Percentiles rank a stretch among this genome's conserved stretches.
Evolutionary conservation across 2,797 vertebrate genomes (phyloP).

Genomic region (Heliangelus exortis): DNA sequence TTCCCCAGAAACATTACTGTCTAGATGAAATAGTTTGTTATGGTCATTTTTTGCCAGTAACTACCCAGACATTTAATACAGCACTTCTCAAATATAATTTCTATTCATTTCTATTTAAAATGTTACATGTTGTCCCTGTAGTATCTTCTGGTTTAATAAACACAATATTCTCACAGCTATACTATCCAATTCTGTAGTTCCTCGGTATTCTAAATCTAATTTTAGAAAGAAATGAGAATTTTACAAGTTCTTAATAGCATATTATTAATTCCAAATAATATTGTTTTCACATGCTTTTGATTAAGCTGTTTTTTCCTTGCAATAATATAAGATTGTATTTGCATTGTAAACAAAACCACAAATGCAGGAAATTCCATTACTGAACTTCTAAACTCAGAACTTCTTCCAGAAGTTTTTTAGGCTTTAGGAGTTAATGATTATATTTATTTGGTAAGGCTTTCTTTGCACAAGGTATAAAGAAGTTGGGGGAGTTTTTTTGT

Average conservation of each 20-base stretch:
- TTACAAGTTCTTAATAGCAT: neutral
- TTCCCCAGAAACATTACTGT: neutral
- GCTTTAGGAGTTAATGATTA: neutral
- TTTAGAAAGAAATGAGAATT: neutral
- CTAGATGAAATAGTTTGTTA: neutral
- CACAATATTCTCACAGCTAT: neutral
- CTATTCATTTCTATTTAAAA: neutral
- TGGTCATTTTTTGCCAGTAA: neutral
- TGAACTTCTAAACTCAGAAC: neutral
- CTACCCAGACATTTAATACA: neutral
- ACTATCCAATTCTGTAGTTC: neutral
- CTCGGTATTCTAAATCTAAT: neutral
- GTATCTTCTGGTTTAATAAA: neutral
- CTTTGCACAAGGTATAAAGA: neutral
- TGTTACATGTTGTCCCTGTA: neutral
- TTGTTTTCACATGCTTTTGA: neutral
- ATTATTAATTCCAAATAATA: neutral
- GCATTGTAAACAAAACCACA: neutral
- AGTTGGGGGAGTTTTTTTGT: too few relatives aligned
- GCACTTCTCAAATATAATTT: neutral
- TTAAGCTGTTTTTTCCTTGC: neutral
- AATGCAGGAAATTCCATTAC: neutral
- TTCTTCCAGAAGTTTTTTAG: neutral
- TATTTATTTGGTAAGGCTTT: neutral
- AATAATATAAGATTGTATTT: neutral